A percentile compares a stretch with the other conserved stretches of the same genome.
Conservation (phyloP, 2,888 invertebrate genomes). For the Podotricha telesiphe region DNA sequence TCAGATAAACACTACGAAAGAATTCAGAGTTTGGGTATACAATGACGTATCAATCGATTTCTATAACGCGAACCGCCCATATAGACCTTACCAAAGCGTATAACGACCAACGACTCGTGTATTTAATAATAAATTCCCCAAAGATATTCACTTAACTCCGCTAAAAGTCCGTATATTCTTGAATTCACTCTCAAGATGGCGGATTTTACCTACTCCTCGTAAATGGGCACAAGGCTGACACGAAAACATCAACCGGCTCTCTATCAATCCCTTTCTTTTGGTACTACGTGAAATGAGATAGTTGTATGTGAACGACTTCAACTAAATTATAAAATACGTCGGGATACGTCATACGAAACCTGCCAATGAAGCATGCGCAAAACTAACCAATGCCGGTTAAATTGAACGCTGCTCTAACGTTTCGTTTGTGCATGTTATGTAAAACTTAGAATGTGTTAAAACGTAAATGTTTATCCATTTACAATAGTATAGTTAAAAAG, state of each 20-base stretch:
- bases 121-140: slow-evolving; percentile 79
- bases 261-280: slow-evolving; percentile 76
- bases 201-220: slow-evolving; percentile 84
- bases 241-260: slow-evolving; percentile 83
- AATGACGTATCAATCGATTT: slow-evolving; percentile 62
- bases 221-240: slow-evolving; percentile 84
- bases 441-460: not conserved
- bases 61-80: slow-evolving; percentile 59
- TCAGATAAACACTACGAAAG: slow-evolving; percentile 82
- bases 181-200: slow-evolving; percentile 87
- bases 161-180: slow-evolving; percentile 84
- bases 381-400: slow-evolving; percentile 54
- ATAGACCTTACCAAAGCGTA: slow-evolving; percentile 58
- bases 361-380: slow-evolving; percentile 78
- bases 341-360: slow-evolving; percentile 71
- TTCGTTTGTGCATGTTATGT: slow-evolving; percentile 13
- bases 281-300: slow-evolving; percentile 67
- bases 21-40: slow-evolving; percentile 73
- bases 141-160: slow-evolving; percentile 75
- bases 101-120: slow-evolving; percentile 63
- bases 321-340: slow-evolving; percentile 63
- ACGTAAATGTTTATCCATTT: too few relatives aligned
- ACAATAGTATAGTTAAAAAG: too few relatives aligned
- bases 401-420: slow-evolving; percentile 63
- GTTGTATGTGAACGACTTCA: slow-evolving; percentile 71